Evolutionary conservation across 2,888 invertebrate species (phyloP).

Genomic region (Deilephila porcellus): DNA sequence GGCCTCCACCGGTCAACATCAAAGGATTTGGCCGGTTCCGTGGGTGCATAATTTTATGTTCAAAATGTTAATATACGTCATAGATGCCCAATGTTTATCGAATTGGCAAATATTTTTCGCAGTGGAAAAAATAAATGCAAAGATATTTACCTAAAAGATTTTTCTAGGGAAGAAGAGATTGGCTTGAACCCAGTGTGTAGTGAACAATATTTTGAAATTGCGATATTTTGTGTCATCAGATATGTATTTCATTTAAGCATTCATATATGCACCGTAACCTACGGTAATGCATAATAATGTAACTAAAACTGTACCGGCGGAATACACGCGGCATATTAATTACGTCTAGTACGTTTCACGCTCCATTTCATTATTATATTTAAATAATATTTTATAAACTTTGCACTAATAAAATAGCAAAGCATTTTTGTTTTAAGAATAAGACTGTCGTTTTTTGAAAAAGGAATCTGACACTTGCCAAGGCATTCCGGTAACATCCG

Average conservation of each 20-base stretch:
- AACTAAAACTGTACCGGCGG: not conserved
- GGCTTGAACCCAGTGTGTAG: too few relatives aligned
- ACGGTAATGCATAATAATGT: constrained; percentile 8
- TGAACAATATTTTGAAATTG: not conserved
- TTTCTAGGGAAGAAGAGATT: too few relatives aligned
- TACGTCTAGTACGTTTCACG: not conserved
- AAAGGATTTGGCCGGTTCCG: constrained; percentile 66
- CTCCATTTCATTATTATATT: not conserved
- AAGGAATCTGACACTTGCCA: constrained; percentile 61
- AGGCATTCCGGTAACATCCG: constrained; percentile 62
- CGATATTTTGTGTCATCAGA: not conserved
- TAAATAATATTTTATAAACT: not conserved
- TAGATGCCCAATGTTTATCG: constrained; percentile 20
- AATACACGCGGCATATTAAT: not conserved
- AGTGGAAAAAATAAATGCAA: not conserved
- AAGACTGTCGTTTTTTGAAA: constrained; percentile 42
- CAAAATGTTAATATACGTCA: constrained; percentile 38
- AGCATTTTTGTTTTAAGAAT: not conserved
- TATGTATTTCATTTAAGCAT: not conserved
- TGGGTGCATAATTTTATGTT: constrained; percentile 62
- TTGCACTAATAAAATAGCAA: not conserved
- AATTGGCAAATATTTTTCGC: constrained; percentile 10
- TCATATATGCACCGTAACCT: constrained; percentile 2
- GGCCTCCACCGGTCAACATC: constrained; percentile 57
- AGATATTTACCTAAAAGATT: not conserved